Base-by-base conservation (phyloP, 23 tunicate species). In the Styela clava region DNA sequence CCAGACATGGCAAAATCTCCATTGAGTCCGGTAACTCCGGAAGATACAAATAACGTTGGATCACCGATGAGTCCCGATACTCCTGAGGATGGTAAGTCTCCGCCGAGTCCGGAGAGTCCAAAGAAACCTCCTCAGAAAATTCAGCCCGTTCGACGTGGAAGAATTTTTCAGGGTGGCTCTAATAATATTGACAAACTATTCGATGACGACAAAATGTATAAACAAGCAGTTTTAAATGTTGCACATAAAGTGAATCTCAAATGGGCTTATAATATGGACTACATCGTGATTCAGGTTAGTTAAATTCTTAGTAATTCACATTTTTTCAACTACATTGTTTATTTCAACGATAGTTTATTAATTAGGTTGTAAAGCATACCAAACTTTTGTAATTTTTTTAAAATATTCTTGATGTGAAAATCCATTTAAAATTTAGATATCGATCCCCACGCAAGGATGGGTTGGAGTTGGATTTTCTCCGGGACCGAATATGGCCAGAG, bases 401-500 rank as follows among this genome's bases (percentile, higher is more conserved):
- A n/a, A n/a, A n/a, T n/a, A n/a, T n/a, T n/a, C n/a, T n/a, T n/a
- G n/a, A n/a, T n/a, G n/a, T n/a, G n/a, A n/a, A n/a, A n/a, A n/a
- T n/a, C n/a, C n/a, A n/a, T n/a, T 44, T 44, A 12, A 44, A 44
- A 44, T 44, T 44, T 44, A 44, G 56, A 44, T 44, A 5, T 44
- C 56, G 12, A 44, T 44, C 12, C 56, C 56, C 56, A 83, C 86
- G 3, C 61, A 12, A n/a, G 86, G 86, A 21, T 83, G 86, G 86
- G 1, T 83, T 7, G 86, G 86, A 3, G 31, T 83, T 34, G 86
- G 86, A 56, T 64, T 83, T 61, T 83, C 86, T 33, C 86, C 86
- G 7, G 72, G 27, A 24, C 79, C 79, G 69, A 78, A 68, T 35
- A 83, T 83, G 86, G 21, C 35, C 7, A 79, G 79, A 31, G 79